Conservation (phyloP, 2,113 vertebrate genomes). For the Cebus imitator region DNA sequence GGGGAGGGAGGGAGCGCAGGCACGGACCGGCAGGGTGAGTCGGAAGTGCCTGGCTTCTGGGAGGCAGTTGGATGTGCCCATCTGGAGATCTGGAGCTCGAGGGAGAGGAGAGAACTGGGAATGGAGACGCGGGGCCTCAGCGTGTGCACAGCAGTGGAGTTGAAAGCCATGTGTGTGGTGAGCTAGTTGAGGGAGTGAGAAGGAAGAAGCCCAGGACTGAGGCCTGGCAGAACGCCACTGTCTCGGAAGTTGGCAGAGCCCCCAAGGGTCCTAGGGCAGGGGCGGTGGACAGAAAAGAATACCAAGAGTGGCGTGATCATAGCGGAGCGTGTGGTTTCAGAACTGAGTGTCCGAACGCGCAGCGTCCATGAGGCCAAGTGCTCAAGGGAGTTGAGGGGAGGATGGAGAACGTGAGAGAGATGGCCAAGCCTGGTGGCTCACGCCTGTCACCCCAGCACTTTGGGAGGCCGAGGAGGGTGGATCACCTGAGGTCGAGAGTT, state of each 20-base stretch:
- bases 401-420: background rate
- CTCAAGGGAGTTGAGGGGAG: background rate
- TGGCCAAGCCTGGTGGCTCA: too few relatives aligned
- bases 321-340: background rate
- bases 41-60: too few relatives aligned
- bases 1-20: background rate
- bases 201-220: background rate
- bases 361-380: background rate
- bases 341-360: too few relatives aligned
- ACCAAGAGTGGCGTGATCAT: background rate
- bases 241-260: background rate
- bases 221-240: background rate
- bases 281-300: background rate
- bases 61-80: background rate
- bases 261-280: background rate
- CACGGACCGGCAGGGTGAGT: background rate
- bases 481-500: background rate
- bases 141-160: background rate
- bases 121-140: background rate
- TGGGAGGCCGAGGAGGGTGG: background rate
- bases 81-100: background rate
- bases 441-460: background rate
- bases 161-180: background rate
- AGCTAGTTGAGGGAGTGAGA: background rate
- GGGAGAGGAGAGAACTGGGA: background rate